Conservation (phyloP, 2,797 vertebrate species). For the Pseudochirops corinnae region DNA sequence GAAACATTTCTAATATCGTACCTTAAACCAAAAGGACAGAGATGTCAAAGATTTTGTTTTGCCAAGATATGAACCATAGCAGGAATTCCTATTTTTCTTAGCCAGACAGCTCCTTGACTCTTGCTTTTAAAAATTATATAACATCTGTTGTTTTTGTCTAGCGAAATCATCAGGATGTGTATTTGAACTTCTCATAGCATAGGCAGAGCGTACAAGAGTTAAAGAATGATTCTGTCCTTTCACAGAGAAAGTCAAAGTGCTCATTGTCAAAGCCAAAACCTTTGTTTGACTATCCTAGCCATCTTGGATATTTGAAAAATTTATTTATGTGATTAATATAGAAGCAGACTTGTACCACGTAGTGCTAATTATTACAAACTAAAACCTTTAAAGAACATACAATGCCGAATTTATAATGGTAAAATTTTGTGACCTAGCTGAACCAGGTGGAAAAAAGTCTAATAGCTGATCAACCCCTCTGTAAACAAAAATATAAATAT, state of each 20-base stretch:
- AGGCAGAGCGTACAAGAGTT: slow-evolving; percentile 52
- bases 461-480: background rate
- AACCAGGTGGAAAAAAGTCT: background rate
- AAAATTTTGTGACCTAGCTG: background rate
- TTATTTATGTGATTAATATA: slow-evolving; percentile 53
- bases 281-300: slow-evolving; percentile 24
- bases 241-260: slow-evolving; percentile 62
- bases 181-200: slow-evolving; percentile 64
- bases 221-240: slow-evolving; percentile 56
- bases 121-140: slow-evolving; percentile 59
- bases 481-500: background rate
- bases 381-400: slow-evolving; percentile 41
- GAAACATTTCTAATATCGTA: slow-evolving; percentile 40
- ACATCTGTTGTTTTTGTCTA: slow-evolving; percentile 57
- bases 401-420: slow-evolving; percentile 12
- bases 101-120: slow-evolving; percentile 64
- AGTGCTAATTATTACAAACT: slow-evolving; percentile 15
- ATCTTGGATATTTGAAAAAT: slow-evolving; percentile 53
- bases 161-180: slow-evolving; percentile 62
- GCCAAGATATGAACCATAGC: slow-evolving; percentile 62
- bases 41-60: slow-evolving; percentile 52
- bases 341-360: slow-evolving; percentile 36
- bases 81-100: slow-evolving; percentile 57
- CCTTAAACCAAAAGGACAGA: slow-evolving; percentile 45
- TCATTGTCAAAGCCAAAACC: slow-evolving; percentile 48